A percentile compares a stretch with the other conserved stretches of the same genome.
These are phyloP conservation scores for Sialia sialis DNA, from an alignment of 2,113 vertebrate species.

Conservation along the genomic window DNA sequence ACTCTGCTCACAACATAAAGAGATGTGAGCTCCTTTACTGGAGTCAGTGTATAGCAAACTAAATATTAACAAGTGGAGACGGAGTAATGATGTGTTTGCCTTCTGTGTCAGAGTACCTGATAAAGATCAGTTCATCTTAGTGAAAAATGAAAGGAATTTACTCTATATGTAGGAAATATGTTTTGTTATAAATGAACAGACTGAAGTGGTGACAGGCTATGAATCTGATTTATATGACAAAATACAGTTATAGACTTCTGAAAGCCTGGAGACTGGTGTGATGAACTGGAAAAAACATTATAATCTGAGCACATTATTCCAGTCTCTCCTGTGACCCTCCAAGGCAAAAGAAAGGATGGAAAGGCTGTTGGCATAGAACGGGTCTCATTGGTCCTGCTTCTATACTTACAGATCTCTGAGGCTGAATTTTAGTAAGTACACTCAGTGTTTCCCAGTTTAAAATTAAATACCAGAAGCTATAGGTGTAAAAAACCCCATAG, in stretches of 20 bases:
- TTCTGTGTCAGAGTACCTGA: neutral
- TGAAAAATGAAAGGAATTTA: slow-evolving; percentile 26
- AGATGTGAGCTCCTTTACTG: neutral
- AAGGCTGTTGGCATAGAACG: neutral
- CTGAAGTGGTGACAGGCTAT: neutral
- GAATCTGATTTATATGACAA: neutral
- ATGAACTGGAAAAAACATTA: slow-evolving; percentile 50
- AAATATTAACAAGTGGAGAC: neutral
- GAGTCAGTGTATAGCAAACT: neutral
- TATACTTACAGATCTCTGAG: neutral
- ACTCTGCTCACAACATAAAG: neutral
- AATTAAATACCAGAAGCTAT: neutral
- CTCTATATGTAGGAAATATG: neutral
- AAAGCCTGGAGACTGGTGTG: neutral
- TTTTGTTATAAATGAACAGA: neutral
- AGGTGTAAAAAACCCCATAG: neutral
- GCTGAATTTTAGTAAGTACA: neutral
- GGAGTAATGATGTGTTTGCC: neutral
- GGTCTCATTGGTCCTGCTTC: neutral
- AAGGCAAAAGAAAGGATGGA: slow-evolving; percentile 39
- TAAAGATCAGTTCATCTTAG: neutral
- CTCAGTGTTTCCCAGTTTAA: neutral
- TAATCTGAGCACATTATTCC: neutral
- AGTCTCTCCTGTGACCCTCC: slow-evolving; percentile 20
- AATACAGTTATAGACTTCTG: neutral